phyloP scores from a whole-genome alignment of 2,113 vertebrate species.

The Tringa solitaria region DNA sequence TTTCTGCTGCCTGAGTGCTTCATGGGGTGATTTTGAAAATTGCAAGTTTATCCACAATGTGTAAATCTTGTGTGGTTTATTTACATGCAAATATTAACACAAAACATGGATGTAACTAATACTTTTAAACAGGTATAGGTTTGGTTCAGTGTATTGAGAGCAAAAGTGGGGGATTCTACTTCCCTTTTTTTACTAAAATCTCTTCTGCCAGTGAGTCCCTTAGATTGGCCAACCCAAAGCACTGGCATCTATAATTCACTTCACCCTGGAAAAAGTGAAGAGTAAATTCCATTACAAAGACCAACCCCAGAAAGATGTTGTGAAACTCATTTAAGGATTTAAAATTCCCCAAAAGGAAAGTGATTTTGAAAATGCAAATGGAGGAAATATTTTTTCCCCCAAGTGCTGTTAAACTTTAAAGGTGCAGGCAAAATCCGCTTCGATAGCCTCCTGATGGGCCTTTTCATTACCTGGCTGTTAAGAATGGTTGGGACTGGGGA shows the following conservation, averaged over 20 bases:
- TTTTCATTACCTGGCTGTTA: neutral
- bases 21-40: neutral
- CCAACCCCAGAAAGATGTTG: neutral
- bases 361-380: neutral
- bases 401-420: neutral
- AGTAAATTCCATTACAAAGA: neutral
- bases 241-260: neutral
- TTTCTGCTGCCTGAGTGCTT: neutral
- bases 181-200: neutral
- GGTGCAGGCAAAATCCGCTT: neutral
- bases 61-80: neutral
- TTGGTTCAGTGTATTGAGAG: neutral
- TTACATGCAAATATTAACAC: neutral
- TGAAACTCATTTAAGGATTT: neutral
- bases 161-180: neutral
- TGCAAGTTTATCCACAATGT: neutral
- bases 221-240: neutral
- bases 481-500: neutral
- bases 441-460: neutral
- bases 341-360: neutral
- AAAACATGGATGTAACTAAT: neutral
- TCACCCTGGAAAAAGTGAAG: accelerated
- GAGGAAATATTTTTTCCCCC: neutral
- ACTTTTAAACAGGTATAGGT: neutral
- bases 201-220: neutral